Evolutionary conservation across 2,888 invertebrate genomes (phyloP).

Genomic region (Torymus aiolomorphi): DNA sequence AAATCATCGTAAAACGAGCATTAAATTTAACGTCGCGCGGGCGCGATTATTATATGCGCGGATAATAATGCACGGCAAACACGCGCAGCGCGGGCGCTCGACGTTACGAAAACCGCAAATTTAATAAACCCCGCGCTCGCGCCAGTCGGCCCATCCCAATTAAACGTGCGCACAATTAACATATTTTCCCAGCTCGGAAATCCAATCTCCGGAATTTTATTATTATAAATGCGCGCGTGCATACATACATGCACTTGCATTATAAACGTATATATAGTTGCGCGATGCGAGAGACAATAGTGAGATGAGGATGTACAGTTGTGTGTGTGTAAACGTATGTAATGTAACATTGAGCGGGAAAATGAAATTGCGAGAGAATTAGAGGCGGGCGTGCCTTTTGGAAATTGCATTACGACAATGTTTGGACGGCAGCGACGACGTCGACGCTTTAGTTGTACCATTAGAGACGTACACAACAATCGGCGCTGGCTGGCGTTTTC

Average conservation of each 20-base stretch:
- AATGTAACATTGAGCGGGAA: not conserved
- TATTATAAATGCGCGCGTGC: not conserved
- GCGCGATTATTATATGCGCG: not conserved
- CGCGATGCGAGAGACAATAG: no score
- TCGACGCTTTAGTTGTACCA: not conserved
- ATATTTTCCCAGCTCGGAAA: not conserved
- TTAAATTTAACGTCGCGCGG: conserved; percentile 17
- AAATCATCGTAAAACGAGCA: conserved; percentile 23
- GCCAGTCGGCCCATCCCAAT: not conserved
- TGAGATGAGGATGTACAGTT: no score
- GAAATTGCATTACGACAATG: conserved; percentile 15
- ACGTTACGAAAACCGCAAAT: conserved; percentile 18
- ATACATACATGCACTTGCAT: no score
- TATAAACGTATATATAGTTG: no score
- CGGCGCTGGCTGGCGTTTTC: not conserved
- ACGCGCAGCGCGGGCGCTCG: no score
- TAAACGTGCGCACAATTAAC: not conserved
- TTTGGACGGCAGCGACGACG: not conserved
- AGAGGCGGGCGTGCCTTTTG: not conserved
- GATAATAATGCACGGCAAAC: no score
- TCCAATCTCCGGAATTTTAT: conserved; percentile 12
- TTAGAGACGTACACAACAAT: conserved; percentile 10
- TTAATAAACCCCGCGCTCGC: conserved; percentile 1
- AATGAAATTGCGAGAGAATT: conserved; percentile 6
- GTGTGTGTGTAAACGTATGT: not conserved